Base-by-base conservation (phyloP, 2,888 invertebrate species). In the Eremobia ochroleuca region DNA sequence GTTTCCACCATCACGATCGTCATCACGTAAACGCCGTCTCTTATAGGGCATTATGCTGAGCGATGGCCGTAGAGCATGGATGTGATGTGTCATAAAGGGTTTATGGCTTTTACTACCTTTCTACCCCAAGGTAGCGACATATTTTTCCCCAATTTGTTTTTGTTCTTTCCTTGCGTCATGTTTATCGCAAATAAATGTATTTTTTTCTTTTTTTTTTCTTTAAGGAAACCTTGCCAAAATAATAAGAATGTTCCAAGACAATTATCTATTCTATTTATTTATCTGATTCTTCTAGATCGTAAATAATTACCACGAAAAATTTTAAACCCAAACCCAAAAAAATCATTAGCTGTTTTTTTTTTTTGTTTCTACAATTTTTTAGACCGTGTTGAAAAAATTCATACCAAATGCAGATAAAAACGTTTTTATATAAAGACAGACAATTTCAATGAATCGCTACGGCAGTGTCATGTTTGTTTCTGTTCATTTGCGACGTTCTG, bases 401-500 rank as follows among this genome's bases (percentile, higher is more conserved):
- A 46, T 21, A 25, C 1, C 15, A 46, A 62, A 62, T 70, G 58
- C 75, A 62, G 43, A 61, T 77, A 66, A 84, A 87, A 87, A 86
- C 84, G 77, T 82, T 81, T 88, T 74, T 68, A 83, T 61, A 66
- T 65, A 70, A 59, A 61, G 58, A 83, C 76, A 59, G 55, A 73
- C 75, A 74, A 77, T 72, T 78, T 76, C 28, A 78, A 88, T 80
- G 61, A 76, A 59, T 65, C 68, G 84, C 84, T 85, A 79, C 76
- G 77, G 77, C 73, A 76, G 76, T 89, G 79, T 81, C n/a, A 34
- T 37, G 37, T 65, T 73, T 83, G 73, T 72, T 52, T 65, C 11
- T 81, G 76, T 74, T 18, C 25, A 46, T 55, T 71, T 67, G 61
- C 31, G 43, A 62, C 72, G 75, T 76, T 78, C 82, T 85, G 73